Evolutionary conservation across 2,113 vertebrate genomes (phyloP), one percentile per base, ranked within the genome.

Genomic region (Pygathrix nemaeus): DNA sequence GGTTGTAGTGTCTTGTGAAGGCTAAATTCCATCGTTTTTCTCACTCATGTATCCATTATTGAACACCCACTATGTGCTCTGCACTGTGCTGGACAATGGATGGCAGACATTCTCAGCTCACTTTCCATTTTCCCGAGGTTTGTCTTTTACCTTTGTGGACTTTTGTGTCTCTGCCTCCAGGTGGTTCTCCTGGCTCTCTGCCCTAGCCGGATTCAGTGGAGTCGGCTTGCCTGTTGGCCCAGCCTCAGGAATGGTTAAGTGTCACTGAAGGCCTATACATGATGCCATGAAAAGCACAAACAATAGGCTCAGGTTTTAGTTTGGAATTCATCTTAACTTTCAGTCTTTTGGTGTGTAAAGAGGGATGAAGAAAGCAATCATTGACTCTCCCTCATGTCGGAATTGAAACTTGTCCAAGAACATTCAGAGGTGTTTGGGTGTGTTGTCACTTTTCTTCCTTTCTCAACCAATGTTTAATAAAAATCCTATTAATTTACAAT

Each of bases 211-310:
- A 21, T 30, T 40, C 25, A 87, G 30, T 38, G n/a, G 8, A 30
- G 73, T 66, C 68, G 61, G 72, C 84, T 52, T 68, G 35, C 55
- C 48, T 43, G 3, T 78, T 90, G 88, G 57, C 57, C 48, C 40
- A 30, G 57, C 50, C 43, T 80, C 93, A 18, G 91, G 80, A 79
- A 93, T 21, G 55, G 40, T 43, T 55, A 32, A 40, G 32, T 78
- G 85, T 61, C 78, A 76, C 86, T 59, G 11, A 66, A 83, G 23
- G 43, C 86, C 45, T 61, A 0, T 3, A 3, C 79, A 23, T 5
- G 43, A 21, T 86, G 87, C 88, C 21, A 12, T 94, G 35, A 88
- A 88, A 73, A 90, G 66, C 59, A 73, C 72, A 96, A 85, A 78
- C 85, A 86, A 76, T 30, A 94, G 93, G 30, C 48, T 81, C 6